Base-by-base conservation (phyloP, 1,140 invertebrate species). In the Drosophila nigrodunni region DNA sequence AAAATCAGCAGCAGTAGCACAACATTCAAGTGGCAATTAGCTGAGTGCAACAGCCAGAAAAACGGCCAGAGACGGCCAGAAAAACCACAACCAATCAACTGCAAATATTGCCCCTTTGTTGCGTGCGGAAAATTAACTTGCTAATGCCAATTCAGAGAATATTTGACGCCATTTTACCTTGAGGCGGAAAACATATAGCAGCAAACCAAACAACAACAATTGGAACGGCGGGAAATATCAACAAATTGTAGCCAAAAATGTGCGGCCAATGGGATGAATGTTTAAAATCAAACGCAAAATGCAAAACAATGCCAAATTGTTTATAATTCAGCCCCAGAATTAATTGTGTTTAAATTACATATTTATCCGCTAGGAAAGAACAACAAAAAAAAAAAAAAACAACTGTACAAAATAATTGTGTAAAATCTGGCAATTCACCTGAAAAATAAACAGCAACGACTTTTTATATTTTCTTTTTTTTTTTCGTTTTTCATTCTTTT, bases 301-400 rank as follows among this genome's bases (percentile, higher is more conserved):
- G 37, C 39, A 37, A 57, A 74, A 85, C 64, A 64, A 58, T 39
- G 43, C 25, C 41, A 69, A 77, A 73, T 79, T 86, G 82, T 86
- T 86, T 86, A 86, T 83, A 64, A 73, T 76, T 75, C 13, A 50
- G 25, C 3, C 13, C 52, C 18, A 69, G 85, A 85, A 78, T 60
- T 88, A 89, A 89, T 89, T 77, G 77, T 78, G 72, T 85, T 88
- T 89, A 85, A 89, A 88, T 85, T 88, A 89, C 70, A 89, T 57
- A 71, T 67, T 61, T 71, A 37, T 37, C 52, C 61, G 44, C 65
- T 55, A 47, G 61, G 4, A 13, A 59, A 47, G 4, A 13, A 59
- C 43, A 46, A 11, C 54, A 58, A 18, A 46, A 39, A 35, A 62
- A 3, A 70, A 61, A 46, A 39, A 35, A 62, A 3, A 70, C 58